Evolutionary conservation across 1,140 invertebrate species (phyloP).

Genomic region (Pentalonia nigronervosa): DNA sequence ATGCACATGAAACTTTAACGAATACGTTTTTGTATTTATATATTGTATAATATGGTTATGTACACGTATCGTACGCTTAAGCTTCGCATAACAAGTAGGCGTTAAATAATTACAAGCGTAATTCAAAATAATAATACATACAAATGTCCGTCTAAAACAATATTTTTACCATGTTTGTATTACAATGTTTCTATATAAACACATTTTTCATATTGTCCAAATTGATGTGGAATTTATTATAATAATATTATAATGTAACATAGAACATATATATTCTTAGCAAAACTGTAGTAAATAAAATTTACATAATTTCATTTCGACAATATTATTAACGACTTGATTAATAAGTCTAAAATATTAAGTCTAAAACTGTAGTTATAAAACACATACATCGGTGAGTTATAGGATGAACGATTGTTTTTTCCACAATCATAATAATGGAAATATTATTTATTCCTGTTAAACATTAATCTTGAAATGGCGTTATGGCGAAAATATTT

Average conservation of each 20-base stretch:
- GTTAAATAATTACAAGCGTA: neutral
- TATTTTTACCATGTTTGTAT: neutral
- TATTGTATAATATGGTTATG: neutral
- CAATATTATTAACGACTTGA: too few relatives aligned
- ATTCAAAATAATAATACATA: neutral
- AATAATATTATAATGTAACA: neutral
- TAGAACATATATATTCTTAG: neutral
- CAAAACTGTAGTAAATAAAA: neutral
- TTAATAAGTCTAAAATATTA: neutral
- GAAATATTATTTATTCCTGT: neutral
- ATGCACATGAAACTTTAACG: neutral
- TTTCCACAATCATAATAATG: neutral
- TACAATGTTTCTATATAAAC: neutral
- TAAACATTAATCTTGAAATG: neutral
- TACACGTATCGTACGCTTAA: neutral
- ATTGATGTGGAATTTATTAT: neutral
- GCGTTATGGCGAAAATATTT: neutral
- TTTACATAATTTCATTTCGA: too few relatives aligned
- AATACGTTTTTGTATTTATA: neutral
- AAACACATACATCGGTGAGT: neutral
- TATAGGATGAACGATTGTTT: neutral
- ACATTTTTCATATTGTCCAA: neutral
- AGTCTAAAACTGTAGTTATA: neutral
- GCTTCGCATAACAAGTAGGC: neutral
- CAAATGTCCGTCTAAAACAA: neutral